These are phyloP conservation scores for Trachelipus rathkii DNA, from an alignment of 1,140 invertebrate genomes.

Conservation along the genomic window DNA sequence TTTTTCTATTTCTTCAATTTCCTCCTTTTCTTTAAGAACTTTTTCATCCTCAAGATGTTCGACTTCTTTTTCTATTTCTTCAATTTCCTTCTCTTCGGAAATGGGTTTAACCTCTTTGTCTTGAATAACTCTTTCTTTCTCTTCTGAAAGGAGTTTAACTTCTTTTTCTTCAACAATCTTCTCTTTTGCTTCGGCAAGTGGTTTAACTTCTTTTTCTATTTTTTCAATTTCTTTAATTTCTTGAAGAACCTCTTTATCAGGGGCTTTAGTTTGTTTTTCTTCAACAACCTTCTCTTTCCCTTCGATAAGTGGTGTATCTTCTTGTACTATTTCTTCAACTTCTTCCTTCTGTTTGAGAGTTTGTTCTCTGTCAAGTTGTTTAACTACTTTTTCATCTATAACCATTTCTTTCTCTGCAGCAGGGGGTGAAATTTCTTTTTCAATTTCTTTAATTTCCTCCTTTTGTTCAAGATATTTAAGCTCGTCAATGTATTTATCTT, in stretches of 20 bases:
- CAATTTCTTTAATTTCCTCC: background rate
- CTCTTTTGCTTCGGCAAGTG: constrained; percentile 48
- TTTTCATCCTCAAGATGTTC: too few relatives aligned
- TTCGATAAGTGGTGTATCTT: background rate
- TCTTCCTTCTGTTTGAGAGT: too few relatives aligned
- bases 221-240: background rate
- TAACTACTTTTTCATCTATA: too few relatives aligned
- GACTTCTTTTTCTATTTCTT: too few relatives aligned
- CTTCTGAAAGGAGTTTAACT: constrained; percentile 13
- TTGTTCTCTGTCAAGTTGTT: too few relatives aligned
- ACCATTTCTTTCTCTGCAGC: too few relatives aligned
- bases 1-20: too few relatives aligned
- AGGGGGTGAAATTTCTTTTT: too few relatives aligned
- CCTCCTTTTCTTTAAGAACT: too few relatives aligned
- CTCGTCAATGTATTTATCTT: too few relatives aligned
- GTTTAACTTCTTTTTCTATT: constrained; percentile 18
- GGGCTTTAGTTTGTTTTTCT: background rate
- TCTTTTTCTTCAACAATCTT: constrained; percentile 51
- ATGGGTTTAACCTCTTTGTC: background rate
- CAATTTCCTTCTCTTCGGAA: too few relatives aligned
- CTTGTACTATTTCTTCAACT: constrained; percentile 12
- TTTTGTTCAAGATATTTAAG: too few relatives aligned
- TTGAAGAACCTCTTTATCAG: background rate
- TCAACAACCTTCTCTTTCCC: background rate
- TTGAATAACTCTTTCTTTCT: background rate